Base-by-base conservation (phyloP, 2,113 vertebrate species). In the Plestiodon gilberti region DNA sequence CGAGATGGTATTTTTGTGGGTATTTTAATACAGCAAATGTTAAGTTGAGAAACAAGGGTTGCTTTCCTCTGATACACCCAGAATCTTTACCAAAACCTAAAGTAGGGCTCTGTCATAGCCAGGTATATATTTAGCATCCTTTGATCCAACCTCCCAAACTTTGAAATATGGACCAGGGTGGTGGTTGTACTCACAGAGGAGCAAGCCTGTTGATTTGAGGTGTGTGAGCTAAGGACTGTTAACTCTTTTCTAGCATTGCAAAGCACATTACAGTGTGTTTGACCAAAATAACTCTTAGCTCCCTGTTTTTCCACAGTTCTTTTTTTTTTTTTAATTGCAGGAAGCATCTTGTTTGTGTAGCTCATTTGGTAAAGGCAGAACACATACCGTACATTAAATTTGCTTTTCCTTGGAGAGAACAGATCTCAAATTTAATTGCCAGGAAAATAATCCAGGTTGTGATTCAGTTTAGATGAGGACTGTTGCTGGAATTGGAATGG, bases 181-280 rank as follows among this genome's bases (percentile, higher is more conserved):
- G 90, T 90, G 83, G 90, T 87, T 93, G 93, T 93, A 87, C 90
- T 91, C 75, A 78, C 81, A 92, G 89, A 93, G 52, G 43, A n/a
- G 61, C 90, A 94, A 94, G n/a, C 95, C 94, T 96, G 93, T 95
- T 96, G 95, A 90, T 93, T 35, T 91, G 89, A 84, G 87, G 35
- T 38, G 89, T 77, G 74, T 85, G 90, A 90, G 91, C 92, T 93
- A 92, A 80, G 87, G 88, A 86, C 86, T 87, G 86, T 93, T 89
- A 90, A 92, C 94, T 90, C 91, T 93, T 94, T 92, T 92, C 87
- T 93, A 91, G 83, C 48, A 73, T 1, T 57, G 59, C 59, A 38
- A 91, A 94, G 88, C 83, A 11, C 80, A 89, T 71, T 83, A 74
- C 57, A 94, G 84, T 28, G 55, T 86, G 78, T 86, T 57, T 83